A percentile compares a stretch with the other conserved stretches of the same genome.
Conservation (phyloP, 2,888 invertebrate species). For the Allophyes oxyacanthae region DNA sequence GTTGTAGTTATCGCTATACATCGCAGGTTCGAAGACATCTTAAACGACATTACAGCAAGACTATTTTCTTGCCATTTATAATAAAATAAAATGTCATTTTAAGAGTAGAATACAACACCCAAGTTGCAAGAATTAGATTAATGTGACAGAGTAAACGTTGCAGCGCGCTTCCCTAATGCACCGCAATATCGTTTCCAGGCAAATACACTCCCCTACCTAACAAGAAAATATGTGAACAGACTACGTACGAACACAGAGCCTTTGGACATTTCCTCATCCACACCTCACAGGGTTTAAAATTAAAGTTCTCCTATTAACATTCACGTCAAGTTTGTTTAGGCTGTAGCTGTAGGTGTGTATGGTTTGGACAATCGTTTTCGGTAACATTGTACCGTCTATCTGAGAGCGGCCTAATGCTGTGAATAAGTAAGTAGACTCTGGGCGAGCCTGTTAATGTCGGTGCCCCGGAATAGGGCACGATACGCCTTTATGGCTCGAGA, state of each 20-base stretch:
- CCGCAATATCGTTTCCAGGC: constrained; percentile 31
- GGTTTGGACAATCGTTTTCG: constrained; percentile 53
- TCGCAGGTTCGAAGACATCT: too few relatives aligned
- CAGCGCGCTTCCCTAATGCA: constrained; percentile 42
- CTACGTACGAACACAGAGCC: constrained; percentile 5
- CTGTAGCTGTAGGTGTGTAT: constrained; percentile 28
- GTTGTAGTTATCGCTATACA: too few relatives aligned
- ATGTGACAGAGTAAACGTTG: constrained; percentile 36
- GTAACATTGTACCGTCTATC: constrained; percentile 51
- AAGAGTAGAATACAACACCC: constrained; percentile 28
- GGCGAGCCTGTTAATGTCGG: constrained; percentile 52
- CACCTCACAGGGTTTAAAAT: constrained; percentile 39
- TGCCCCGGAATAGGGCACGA: constrained; percentile 41
- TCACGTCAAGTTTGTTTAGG: constrained; percentile 59
- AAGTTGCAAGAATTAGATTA: constrained; percentile 45
- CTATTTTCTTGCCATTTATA: too few relatives aligned
- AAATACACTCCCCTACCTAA: constrained; percentile 31
- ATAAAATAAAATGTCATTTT: too few relatives aligned
- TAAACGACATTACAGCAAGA: too few relatives aligned
- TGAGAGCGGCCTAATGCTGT: constrained; percentile 56
- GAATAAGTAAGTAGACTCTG: constrained; percentile 62
- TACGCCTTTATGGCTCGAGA: constrained; percentile 47
- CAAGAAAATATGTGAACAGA: constrained; percentile 37
- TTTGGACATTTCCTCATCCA: constrained; percentile 7
- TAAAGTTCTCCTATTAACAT: constrained; percentile 46